Conservation (phyloP, 2,113 vertebrate genomes). For the Esox niger region DNA sequence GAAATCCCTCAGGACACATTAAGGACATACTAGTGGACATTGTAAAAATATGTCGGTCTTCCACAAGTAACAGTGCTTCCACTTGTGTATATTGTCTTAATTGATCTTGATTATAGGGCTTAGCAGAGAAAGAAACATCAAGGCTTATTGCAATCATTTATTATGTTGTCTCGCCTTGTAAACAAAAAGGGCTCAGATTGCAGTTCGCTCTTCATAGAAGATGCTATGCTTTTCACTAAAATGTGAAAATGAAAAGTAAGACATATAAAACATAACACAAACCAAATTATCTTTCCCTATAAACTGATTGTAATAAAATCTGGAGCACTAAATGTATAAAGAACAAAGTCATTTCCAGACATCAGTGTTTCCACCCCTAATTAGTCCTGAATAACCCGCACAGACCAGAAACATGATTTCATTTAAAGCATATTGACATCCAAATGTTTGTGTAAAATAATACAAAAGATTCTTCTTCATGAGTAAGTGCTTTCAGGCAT, state of each 20-base stretch:
- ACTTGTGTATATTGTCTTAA: not conserved
- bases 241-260: slow-evolving; percentile 65
- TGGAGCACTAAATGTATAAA: slow-evolving; percentile 9
- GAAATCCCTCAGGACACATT: slow-evolving; percentile 50
- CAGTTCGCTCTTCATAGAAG: slow-evolving; percentile 78
- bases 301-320: slow-evolving; percentile 24
- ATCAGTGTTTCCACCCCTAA: slow-evolving; percentile 11
- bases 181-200: slow-evolving; percentile 67
- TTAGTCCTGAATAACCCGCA: slow-evolving; percentile 9
- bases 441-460: slow-evolving; percentile 4
- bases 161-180: slow-evolving; percentile 65
- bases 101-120: not conserved
- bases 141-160: slow-evolving; percentile 54
- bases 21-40: slow-evolving; percentile 16
- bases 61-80: slow-evolving; percentile 25
- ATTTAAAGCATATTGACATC: slow-evolving; percentile 25
- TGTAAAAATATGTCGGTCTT: slow-evolving; percentile 19
- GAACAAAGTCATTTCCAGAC: slow-evolving; percentile 16
- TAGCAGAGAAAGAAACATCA: slow-evolving; percentile 5
- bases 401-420: not conserved
- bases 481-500: slow-evolving; percentile 27
- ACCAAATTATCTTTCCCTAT: not conserved
- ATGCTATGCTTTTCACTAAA: slow-evolving; percentile 73
- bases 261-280: slow-evolving; percentile 1
- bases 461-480: not conserved